These are phyloP conservation scores for Lemur catta DNA, from an alignment of 2,797 vertebrate genomes.

Conservation along the genomic window DNA sequence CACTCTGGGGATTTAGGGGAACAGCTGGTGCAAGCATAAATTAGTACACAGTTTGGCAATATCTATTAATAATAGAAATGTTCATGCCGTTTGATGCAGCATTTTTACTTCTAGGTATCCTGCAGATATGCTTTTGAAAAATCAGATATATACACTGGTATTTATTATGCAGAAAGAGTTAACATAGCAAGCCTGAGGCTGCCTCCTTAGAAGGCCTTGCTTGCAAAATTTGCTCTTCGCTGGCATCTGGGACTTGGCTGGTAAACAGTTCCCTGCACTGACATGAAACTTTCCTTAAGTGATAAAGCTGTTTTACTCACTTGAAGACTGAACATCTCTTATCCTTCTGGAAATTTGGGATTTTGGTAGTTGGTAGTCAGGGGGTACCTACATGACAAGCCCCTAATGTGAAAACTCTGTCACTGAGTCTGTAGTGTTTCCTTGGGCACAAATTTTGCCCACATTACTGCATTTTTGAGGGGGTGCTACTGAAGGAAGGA, in stretches of 20 bases:
- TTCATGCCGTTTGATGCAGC: not conserved
- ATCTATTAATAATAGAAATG: not conserved
- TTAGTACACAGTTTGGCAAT: not conserved
- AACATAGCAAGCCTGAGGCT: not conserved
- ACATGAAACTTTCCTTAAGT: not conserved
- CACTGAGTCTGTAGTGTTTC: not conserved
- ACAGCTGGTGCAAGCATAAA: not conserved
- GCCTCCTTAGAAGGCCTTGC: not conserved
- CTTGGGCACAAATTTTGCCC: not conserved
- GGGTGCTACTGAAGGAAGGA: not conserved
- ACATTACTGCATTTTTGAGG: not conserved
- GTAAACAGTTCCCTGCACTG: not conserved
- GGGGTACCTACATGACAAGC: not conserved
- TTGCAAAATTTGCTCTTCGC: not conserved
- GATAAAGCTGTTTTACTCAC: not conserved
- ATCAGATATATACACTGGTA: not conserved
- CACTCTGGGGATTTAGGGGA: not conserved
- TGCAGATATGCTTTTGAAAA: not conserved
- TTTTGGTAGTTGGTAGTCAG: not conserved
- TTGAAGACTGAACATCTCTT: not conserved
- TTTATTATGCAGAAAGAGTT: not conserved
- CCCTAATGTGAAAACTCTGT: not conserved
- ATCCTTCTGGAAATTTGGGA: conserved; percentile 2
- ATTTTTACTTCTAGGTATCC: not conserved
- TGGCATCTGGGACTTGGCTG: not conserved